Conservation (phyloP, 2,113 vertebrate species). For the Condylura cristata region DNA sequence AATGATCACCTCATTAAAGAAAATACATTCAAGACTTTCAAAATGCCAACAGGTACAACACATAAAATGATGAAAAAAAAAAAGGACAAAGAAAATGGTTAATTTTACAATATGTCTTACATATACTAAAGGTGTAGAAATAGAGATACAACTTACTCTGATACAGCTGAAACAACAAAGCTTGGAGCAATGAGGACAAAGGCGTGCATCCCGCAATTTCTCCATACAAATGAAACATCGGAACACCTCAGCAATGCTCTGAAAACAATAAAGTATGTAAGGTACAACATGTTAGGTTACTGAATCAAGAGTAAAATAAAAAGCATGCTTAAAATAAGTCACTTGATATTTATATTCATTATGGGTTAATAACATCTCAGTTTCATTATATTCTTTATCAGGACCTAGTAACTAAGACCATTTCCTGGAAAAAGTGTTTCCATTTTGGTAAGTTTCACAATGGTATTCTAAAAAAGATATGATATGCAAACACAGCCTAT, state of each 20-base stretch:
- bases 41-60: not conserved
- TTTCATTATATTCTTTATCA: constrained; percentile 23
- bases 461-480: not conserved
- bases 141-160: constrained; percentile 88
- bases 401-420: not conserved
- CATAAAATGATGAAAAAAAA: not conserved
- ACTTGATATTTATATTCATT: constrained; percentile 1
- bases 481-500: constrained; percentile 25
- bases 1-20: not conserved
- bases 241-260: constrained; percentile 99
- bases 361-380: not conserved
- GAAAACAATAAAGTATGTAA: constrained; percentile 46
- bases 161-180: constrained; percentile 99
- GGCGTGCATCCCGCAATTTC: constrained; percentile 96
- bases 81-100: not conserved
- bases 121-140: not conserved
- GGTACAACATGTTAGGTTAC: not conserved
- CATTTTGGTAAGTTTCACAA: not conserved
- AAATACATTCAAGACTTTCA: not conserved
- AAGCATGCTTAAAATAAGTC: constrained; percentile 35
- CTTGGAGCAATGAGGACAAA: constrained; percentile 99
- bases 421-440: not conserved
- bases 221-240: constrained; percentile 99
- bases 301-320: constrained; percentile 48
- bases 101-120: not conserved